These are phyloP conservation scores for Drosophila nebulosa DNA, from an alignment of 1,140 invertebrate species.

Conservation along the genomic window DNA sequence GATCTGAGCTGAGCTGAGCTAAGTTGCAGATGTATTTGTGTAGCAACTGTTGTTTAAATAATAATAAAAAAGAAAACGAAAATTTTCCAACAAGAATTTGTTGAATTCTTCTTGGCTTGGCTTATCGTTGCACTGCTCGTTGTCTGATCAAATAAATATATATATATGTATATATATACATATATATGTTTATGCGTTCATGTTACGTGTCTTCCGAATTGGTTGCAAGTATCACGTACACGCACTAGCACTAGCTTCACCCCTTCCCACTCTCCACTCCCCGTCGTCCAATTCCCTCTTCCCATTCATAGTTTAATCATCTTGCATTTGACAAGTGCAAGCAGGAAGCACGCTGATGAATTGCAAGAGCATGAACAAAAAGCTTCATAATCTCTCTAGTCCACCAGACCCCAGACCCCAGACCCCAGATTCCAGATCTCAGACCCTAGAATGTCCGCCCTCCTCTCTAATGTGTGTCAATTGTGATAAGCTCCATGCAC, in stretches of 20 bases:
- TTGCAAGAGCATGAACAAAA: conserved; percentile 10
- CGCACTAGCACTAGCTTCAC: neutral
- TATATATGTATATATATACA: neutral
- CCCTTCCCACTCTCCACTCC: neutral
- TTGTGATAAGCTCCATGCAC: conserved; percentile 44
- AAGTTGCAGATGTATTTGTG: conserved; percentile 9
- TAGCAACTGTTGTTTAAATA: conserved; percentile 47
- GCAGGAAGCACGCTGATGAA: conserved; percentile 32
- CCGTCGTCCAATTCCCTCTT: too few relatives aligned
- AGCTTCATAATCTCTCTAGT: neutral
- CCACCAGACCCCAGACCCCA: neutral
- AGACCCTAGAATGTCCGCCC: conserved; percentile 17
- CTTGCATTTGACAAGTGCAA: neutral
- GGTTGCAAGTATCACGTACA: neutral
- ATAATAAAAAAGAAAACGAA: conserved; percentile 40
- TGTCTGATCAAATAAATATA: conserved; percentile 46
- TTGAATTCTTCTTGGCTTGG: conserved; percentile 47
- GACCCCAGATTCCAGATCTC: conserved; percentile 8
- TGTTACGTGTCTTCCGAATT: neutral
- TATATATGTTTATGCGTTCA: neutral
- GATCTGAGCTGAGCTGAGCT: neutral
- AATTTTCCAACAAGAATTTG: conserved; percentile 21
- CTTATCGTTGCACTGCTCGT: conserved; percentile 50
- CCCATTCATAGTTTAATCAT: conserved; percentile 11
- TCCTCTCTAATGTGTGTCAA: conserved; percentile 60